Base-by-base conservation (phyloP, 2,888 invertebrate genomes). In the Stramonita haemastoma region DNA sequence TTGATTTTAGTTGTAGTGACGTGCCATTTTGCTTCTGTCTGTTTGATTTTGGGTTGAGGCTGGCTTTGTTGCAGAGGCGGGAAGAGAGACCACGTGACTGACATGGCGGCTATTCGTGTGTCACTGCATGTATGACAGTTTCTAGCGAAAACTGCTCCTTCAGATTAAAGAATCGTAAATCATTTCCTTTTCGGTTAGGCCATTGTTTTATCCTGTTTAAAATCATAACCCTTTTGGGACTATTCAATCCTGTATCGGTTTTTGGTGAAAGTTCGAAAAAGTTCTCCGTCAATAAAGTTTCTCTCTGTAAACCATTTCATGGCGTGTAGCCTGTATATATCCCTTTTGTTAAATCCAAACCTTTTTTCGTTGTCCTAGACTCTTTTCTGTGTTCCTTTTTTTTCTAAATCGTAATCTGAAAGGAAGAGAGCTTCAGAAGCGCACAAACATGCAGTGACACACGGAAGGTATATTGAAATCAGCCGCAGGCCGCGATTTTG, bases 391-490 rank as follows among this genome's bases (percentile, higher is more conserved):
- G 36, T 26, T 81, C 36, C 36, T 34, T 81, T 34, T 81, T 34
- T 81, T 17, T 22, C 83, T 46, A 22, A n/a, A 46, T 0, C 26
- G 13, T 36, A 5, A 46, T 29, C n/a, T 29, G 11, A 86, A 86
- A 86, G 13, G 66, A 66, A 60, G 57, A 86, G 32, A 66, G 60
- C 57, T 57, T 57, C 84, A 66, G 60, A 57, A 81, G 60, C 17
- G 29, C 70, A 73, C 70, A 85, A 29, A 22, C 84, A 85, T 85
- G 89, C 89, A 85, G 89, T 89, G 89, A 73, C 89, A 89, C 89
- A 85, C 89, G 89, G 85, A 89, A 89, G 84, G 70, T 84, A 11
- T 89, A 88, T 89, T 89, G 66, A 89, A 89, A 89, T 89, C 89
- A 89, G 66, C 84, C 73, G 26, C 36, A n/a, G 70, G 70, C 85